Conservation (phyloP, 1,140 invertebrate genomes). For the Drosophila tsacasi region DNA sequence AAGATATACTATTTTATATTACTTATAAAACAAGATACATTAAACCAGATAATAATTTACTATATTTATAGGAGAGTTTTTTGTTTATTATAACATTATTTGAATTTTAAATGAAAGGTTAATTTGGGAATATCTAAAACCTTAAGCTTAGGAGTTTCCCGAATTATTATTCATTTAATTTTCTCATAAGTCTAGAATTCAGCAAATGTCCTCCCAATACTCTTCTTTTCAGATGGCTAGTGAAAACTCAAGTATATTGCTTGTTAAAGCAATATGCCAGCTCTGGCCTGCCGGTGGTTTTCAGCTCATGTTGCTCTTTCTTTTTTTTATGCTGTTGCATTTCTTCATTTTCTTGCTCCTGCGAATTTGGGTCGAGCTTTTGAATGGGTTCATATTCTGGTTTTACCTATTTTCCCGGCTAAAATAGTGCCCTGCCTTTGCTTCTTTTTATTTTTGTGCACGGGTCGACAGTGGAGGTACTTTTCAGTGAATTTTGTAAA, state of each 20-base stretch:
- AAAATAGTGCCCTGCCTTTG: slow-evolving; percentile 15
- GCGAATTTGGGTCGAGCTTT: slow-evolving; percentile 37
- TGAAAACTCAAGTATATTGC: slow-evolving; percentile 37
- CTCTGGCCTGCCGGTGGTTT: slow-evolving; percentile 10
- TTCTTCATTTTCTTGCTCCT: slow-evolving; percentile 57
- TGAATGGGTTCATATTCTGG: slow-evolving; percentile 48
- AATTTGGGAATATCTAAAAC: too few relatives aligned
- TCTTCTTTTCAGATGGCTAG: slow-evolving; percentile 2
- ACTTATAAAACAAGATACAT: not conserved
- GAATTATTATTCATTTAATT: not conserved
- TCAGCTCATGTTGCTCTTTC: slow-evolving; percentile 36
- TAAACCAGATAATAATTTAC: not conserved
- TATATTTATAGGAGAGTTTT: not conserved
- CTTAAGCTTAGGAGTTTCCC: not conserved
- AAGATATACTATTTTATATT: not conserved
- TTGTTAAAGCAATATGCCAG: slow-evolving; percentile 18
- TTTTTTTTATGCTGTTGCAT: slow-evolving; percentile 61
- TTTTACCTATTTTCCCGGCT: slow-evolving; percentile 14
- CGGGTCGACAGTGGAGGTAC: slow-evolving; percentile 59
- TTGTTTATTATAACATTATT: not conserved
- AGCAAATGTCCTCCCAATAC: not conserved
- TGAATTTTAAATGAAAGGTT: not conserved
- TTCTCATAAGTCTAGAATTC: not conserved
- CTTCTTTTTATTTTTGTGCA: slow-evolving; percentile 19
- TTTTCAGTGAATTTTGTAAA: slow-evolving; percentile 58